phyloP scores from a whole-genome alignment of 1,140 invertebrate species.

The Habropoda laboriosa region DNA sequence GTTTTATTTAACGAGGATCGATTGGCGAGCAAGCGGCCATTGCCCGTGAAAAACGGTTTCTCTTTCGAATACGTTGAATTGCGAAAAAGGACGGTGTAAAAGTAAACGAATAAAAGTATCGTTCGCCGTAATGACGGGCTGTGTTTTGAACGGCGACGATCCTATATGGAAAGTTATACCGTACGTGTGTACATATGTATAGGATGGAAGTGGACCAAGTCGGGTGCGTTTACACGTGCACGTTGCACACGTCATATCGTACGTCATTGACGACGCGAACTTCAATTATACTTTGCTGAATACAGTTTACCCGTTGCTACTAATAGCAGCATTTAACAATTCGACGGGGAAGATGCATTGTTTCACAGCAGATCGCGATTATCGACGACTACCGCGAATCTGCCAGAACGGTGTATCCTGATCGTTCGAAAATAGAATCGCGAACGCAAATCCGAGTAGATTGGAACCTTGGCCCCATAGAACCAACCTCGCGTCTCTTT shows the following conservation, averaged over 20 bases:
- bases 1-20: constrained; percentile 56
- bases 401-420: constrained; percentile 16
- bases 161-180: background rate
- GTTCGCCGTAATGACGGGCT: background rate
- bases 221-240: constrained; percentile 31
- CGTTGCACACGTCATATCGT: constrained; percentile 9
- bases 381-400: background rate
- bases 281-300: constrained; percentile 4
- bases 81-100: too few species aligned
- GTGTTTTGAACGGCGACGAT: background rate
- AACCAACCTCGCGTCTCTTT: constrained; percentile 21
- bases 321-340: constrained; percentile 20
- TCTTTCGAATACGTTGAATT: background rate
- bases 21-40: constrained; percentile 20
- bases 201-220: constrained; percentile 3
- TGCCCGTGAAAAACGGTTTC: background rate
- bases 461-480: constrained; percentile 50
- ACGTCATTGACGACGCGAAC: constrained; percentile 22
- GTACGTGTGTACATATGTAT: constrained; percentile 7
- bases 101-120: background rate
- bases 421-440: constrained; percentile 49
- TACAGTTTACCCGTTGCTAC: background rate
- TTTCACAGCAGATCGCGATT: background rate
- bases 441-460: constrained; percentile 28
- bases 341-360: constrained; percentile 1